phyloP scores from a whole-genome alignment of 2,113 vertebrate genomes.

The Ictalurus punctatus region DNA sequence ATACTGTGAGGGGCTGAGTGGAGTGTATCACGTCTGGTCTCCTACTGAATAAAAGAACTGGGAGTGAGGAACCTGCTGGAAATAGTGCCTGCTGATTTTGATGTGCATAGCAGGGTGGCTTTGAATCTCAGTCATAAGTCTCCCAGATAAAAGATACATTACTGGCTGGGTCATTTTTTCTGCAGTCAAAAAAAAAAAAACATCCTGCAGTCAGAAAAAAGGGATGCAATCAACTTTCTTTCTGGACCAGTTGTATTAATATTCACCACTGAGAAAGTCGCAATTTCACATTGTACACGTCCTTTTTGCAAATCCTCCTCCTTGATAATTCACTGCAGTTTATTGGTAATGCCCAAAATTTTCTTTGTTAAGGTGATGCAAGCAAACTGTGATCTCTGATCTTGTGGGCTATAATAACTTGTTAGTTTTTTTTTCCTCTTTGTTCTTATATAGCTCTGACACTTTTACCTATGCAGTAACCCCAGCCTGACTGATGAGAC shows the following conservation, averaged over 20 bases:
- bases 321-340: neutral
- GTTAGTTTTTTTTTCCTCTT: neutral
- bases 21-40: slow-evolving; percentile 32
- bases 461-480: slow-evolving; percentile 16
- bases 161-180: slow-evolving; percentile 49
- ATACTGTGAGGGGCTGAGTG: slow-evolving; percentile 39
- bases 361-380: neutral
- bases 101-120: slow-evolving; percentile 46
- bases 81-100: slow-evolving; percentile 45
- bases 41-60: slow-evolving; percentile 45
- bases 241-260: slow-evolving; percentile 13
- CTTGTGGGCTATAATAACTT: slow-evolving; percentile 2
- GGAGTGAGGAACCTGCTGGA: slow-evolving; percentile 42
- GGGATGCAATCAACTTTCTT: slow-evolving; percentile 44
- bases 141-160: slow-evolving; percentile 57
- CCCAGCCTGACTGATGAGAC: neutral
- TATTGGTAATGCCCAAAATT: neutral
- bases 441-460: slow-evolving; percentile 8
- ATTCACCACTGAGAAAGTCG: slow-evolving; percentile 27
- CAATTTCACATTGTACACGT: neutral
- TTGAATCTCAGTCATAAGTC: slow-evolving; percentile 49
- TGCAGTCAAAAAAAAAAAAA: slow-evolving; percentile 45
- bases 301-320: slow-evolving; percentile 6
- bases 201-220: slow-evolving; percentile 52
- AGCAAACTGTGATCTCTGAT: slow-evolving; percentile 3